These are phyloP conservation scores for Hirundichthys speculiger DNA, from an alignment of 2,113 vertebrate genomes.

Conservation along the genomic window DNA sequence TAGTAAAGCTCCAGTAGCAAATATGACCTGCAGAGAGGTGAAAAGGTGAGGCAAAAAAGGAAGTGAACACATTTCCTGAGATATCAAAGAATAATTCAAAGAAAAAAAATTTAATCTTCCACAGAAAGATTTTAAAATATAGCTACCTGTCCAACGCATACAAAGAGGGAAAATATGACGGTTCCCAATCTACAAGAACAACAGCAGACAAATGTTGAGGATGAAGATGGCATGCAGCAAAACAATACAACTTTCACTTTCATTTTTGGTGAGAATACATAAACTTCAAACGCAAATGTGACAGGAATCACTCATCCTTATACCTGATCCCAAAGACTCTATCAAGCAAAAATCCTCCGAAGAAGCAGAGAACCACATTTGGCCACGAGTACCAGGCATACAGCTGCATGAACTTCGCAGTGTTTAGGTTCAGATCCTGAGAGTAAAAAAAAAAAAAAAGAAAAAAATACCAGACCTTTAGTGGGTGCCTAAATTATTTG, in stretches of 20 bases:
- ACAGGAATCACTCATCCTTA: background rate
- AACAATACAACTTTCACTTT: slow-evolving; percentile 10
- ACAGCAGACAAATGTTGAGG: background rate
- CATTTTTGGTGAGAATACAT: background rate
- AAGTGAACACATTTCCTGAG: background rate
- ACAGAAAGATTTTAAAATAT: background rate
- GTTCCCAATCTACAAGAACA: slow-evolving; percentile 86
- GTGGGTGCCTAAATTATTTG: background rate
- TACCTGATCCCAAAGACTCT: slow-evolving; percentile 95
- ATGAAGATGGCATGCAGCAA: background rate
- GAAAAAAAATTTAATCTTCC: no score
- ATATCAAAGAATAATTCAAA: background rate
- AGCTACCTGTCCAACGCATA: slow-evolving; percentile 93
- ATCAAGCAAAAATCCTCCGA: slow-evolving; percentile 95
- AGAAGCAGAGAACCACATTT: slow-evolving; percentile 95
- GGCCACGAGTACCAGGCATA: slow-evolving; percentile 99
- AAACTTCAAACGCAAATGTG: background rate
- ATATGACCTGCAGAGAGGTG: slow-evolving; percentile 82
- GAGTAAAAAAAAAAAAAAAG: background rate
- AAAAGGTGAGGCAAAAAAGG: background rate
- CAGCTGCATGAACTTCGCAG: slow-evolving; percentile 91
- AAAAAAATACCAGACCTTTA: background rate
- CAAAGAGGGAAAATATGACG: slow-evolving; percentile 91
- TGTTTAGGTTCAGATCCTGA: slow-evolving; percentile 93
- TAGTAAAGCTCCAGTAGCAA: slow-evolving; percentile 88